phyloP scores from a whole-genome alignment of 2,797 vertebrate genomes.

The Enteromius afrohamiltoni region DNA sequence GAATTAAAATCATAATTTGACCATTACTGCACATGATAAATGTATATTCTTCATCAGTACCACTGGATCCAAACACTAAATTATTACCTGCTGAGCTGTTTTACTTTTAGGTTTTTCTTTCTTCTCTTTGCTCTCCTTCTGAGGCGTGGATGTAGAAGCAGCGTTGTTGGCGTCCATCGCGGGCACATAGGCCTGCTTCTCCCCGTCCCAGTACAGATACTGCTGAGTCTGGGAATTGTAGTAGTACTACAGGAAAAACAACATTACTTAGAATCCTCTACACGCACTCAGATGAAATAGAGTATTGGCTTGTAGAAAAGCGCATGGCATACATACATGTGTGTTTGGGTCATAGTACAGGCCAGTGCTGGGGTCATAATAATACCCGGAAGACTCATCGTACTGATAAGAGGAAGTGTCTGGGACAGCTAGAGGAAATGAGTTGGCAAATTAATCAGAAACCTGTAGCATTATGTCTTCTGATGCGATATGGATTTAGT shows the following conservation, averaged over 20 bases:
- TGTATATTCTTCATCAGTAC: too few species aligned
- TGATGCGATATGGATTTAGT: background rate
- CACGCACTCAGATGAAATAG: background rate
- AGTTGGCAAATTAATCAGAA: background rate
- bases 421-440: constrained; percentile 78
- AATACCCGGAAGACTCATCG: constrained; percentile 97
- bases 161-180: constrained; percentile 75
- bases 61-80: background rate
- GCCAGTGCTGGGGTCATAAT: constrained; percentile 93
- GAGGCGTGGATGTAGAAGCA: constrained; percentile 78
- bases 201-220: constrained; percentile 97
- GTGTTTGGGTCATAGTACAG: constrained; percentile 97
- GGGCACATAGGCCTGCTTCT: constrained; percentile 92
- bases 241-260: constrained; percentile 85
- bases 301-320: background rate
- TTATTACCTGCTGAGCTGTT: constrained; percentile 92
- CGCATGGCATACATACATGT: constrained; percentile 78
- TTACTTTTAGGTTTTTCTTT: constrained; percentile 99
- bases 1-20: too few species aligned
- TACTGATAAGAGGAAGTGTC: constrained; percentile 98
- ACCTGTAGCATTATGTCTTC: background rate
- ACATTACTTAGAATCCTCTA: background rate
- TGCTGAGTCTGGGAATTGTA: constrained; percentile 98
- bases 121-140: constrained; percentile 93
- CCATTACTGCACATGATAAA: too few species aligned